Conservation (phyloP, 2,113 vertebrate genomes). For the Cervus canadensis region DNA sequence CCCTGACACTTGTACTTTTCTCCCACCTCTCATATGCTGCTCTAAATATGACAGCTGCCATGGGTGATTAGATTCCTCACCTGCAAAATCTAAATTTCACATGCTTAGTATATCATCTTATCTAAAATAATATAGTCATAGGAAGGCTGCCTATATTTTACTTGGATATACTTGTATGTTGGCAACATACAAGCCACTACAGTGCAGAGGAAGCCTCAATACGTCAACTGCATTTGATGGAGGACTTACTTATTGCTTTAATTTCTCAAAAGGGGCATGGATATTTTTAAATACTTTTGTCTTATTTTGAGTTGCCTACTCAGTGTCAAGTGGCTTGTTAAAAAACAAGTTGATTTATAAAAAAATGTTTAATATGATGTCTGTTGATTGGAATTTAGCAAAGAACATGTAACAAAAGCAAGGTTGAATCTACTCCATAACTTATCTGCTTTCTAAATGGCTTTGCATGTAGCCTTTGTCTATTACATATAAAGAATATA, state of each 20-base stretch:
- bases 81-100: constrained; percentile 42
- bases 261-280: neutral
- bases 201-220: neutral
- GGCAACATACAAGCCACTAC: neutral
- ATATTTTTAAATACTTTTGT: neutral
- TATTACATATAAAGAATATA: neutral
- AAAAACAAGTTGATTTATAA: neutral
- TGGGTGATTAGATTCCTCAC: constrained; percentile 39
- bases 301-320: neutral
- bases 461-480: neutral
- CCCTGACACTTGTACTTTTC: constrained; percentile 37
- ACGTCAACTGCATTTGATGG: constrained; percentile 30
- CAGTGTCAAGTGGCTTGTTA: neutral
- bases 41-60: constrained; percentile 57
- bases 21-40: constrained; percentile 56
- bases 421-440: neutral
- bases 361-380: neutral
- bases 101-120: constrained; percentile 37
- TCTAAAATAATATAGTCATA: neutral
- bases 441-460: neutral
- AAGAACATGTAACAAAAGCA: neutral
- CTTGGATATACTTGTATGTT: neutral
- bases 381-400: neutral
- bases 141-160: constrained; percentile 33
- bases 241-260: constrained; percentile 12